Base-by-base conservation (phyloP, 92 coral and sea anemone genomes). In the Epizoanthus ramosus region DNA sequence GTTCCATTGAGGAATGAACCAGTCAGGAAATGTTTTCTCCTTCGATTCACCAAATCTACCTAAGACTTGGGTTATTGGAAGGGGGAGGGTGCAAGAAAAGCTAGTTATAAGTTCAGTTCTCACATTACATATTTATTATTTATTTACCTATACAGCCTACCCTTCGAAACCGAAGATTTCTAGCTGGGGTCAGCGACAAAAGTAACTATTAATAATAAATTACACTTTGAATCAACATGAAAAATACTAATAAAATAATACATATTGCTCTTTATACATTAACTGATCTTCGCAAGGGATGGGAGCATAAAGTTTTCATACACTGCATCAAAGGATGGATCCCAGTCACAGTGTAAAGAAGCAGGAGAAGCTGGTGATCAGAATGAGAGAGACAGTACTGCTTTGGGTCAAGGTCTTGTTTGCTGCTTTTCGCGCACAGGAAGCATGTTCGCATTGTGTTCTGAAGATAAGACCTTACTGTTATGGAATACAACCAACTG, bases 381-480 rank as follows among this genome's bases (percentile, higher is more conserved):
- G 23, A 92, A 82, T 39, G 83, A 83, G 52, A 8, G 61, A 0
- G 85, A 89, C 5, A 74, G 53, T 56, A 65, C 66, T 21, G 28
- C 92, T 4, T 81, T 93, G 17, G 97, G 97, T 3, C 90, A 75
- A 63, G 85, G 94, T n/a, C 86, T 85, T 8, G 57, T 93, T 47
- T 74, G 94, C 56, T 79, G 87, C 41, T 95, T 95, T 81, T 95
- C 98, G 45, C 74, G 84, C 63, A 91, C 98, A 35, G 98, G 93
- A 31, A 79, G 87, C 43, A 80, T 79, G 10, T 91, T 91, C 89
- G 91, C 94, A 4, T 68, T 92, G 5, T 95, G 93, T 75, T 79
- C 88, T 57, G 79, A 86, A 56, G 79, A 88, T 57, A 93, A 95
- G 77, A 90, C 87, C 70, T 73, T 95, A 72, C 61, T 88, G 0